These are phyloP conservation scores for Endomychus coccineus DNA, from an alignment of 2,888 invertebrate species.

Conservation along the genomic window DNA sequence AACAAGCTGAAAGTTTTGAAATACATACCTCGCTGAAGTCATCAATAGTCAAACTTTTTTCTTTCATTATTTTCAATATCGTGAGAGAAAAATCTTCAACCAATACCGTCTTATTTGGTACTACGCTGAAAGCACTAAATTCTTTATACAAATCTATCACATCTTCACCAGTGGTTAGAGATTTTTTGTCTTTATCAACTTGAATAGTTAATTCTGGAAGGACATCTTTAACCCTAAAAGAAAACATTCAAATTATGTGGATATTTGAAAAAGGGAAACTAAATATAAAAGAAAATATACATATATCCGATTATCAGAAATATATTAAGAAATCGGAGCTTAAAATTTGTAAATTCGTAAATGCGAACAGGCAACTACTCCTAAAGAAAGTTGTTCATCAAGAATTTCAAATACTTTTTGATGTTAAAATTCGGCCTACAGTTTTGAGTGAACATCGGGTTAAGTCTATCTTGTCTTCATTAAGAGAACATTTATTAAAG, in stretches of 20 bases:
- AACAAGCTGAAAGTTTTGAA: no score
- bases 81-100: constrained; percentile 28
- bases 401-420: no score
- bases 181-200: constrained; percentile 16
- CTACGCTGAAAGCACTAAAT: constrained; percentile 16
- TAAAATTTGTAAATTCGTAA: no score
- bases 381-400: not conserved
- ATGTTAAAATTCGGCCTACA: no score
- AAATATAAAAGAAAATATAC: not conserved
- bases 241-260: no score
- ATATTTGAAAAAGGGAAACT: not conserved
- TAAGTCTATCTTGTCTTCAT: no score
- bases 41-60: constrained; percentile 23
- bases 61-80: constrained; percentile 28
- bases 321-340: no score
- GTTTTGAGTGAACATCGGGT: no score
- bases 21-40: constrained; percentile 27
- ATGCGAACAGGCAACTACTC: no score
- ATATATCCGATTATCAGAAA: no score
- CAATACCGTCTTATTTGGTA: constrained; percentile 27
- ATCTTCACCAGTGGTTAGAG: constrained; percentile 21
- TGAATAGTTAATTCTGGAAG: constrained; percentile 26
- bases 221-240: constrained; percentile 26
- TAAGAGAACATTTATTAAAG: no score
- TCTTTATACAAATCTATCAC: constrained; percentile 24